A percentile compares a stretch with the other conserved stretches of the same genome.
These are phyloP conservation scores for Eleutherodactylus coqui DNA, from an alignment of 2,797 vertebrate genomes.

Conservation along the genomic window DNA sequence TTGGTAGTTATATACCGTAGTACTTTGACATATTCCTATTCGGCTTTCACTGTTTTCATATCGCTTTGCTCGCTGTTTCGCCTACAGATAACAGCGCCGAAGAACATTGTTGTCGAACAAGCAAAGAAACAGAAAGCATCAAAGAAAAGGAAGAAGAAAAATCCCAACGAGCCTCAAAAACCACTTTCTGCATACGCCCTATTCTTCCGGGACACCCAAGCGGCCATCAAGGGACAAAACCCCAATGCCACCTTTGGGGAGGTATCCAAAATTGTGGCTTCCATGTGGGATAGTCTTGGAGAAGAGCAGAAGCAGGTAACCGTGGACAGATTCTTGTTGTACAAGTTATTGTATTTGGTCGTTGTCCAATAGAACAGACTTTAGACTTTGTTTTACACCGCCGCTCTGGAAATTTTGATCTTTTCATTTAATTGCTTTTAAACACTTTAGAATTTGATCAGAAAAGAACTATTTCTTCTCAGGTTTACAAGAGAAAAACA, in stretches of 20 bases:
- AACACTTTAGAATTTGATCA: background rate
- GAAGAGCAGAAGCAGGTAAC: slow-evolving; percentile 92
- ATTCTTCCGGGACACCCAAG: slow-evolving; percentile 92
- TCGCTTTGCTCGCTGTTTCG: background rate
- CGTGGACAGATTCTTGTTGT: background rate
- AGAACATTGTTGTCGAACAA: slow-evolving; percentile 68
- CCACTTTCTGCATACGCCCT: slow-evolving; percentile 90
- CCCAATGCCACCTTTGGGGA: slow-evolving; percentile 91
- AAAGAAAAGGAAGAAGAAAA: slow-evolving; percentile 85
- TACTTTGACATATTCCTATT: background rate
- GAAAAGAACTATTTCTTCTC: slow-evolving; percentile 3
- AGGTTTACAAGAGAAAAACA: slow-evolving; percentile 94
- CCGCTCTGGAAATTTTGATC: background rate
- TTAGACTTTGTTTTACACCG: background rate
- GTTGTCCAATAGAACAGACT: background rate
- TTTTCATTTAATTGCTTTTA: background rate
- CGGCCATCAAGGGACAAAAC: slow-evolving; percentile 92
- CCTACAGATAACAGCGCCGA: slow-evolving; percentile 34
- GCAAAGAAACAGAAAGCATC: slow-evolving; percentile 73
- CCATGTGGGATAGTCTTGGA: slow-evolving; percentile 95
- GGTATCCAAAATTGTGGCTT: slow-evolving; percentile 92
- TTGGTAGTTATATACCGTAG: background rate
- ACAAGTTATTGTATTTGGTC: background rate
- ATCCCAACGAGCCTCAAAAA: slow-evolving; percentile 90
- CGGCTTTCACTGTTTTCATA: background rate